Evolutionary conservation across 1,140 invertebrate species (phyloP).

Genomic region (Phymastichus coffea): DNA sequence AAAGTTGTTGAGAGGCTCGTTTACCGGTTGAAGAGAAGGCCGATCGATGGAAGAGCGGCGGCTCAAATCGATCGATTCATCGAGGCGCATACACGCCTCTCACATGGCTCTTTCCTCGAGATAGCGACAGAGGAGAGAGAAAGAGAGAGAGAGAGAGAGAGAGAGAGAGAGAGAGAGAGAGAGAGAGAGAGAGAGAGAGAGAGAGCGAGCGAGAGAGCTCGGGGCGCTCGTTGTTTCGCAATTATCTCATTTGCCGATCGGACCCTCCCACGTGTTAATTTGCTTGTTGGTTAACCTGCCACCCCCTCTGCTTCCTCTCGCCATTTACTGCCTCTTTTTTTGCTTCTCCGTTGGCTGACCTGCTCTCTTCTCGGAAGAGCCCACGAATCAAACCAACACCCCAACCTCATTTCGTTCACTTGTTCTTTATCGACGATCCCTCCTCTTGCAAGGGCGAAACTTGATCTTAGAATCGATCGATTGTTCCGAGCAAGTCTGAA

Average conservation of each 20-base stretch:
- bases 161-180: too few species aligned
- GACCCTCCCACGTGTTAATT: constrained; percentile 56
- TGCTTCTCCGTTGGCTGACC: neutral
- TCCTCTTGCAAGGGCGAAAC: constrained; percentile 13
- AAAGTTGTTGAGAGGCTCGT: neutral
- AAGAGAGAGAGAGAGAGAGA: too few species aligned
- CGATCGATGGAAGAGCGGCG: too few species aligned
- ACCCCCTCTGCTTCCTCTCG: constrained; percentile 23
- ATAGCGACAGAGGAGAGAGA: neutral
- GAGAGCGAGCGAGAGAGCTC: too few species aligned
- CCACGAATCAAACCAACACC: constrained; percentile 19
- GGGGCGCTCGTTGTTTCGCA: constrained; percentile 35
- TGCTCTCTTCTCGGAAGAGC: constrained; percentile 10
- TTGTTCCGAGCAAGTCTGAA: constrained; percentile 16
- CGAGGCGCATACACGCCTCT: constrained; percentile 16
- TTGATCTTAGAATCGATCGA: constrained; percentile 29
- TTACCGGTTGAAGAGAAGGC: constrained; percentile 25
- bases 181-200: too few species aligned
- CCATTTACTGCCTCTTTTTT: constrained; percentile 20
- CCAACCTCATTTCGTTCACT: constrained; percentile 24
- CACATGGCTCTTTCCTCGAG: constrained; percentile 20
- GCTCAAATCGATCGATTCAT: constrained; percentile 23
- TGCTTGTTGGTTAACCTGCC: constrained; percentile 55
- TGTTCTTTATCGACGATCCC: neutral
- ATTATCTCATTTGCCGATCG: constrained; percentile 52